Base-by-base conservation (phyloP, 37 sponge, comb jelly and placozoan genomes). In the Crambe crambe region DNA sequence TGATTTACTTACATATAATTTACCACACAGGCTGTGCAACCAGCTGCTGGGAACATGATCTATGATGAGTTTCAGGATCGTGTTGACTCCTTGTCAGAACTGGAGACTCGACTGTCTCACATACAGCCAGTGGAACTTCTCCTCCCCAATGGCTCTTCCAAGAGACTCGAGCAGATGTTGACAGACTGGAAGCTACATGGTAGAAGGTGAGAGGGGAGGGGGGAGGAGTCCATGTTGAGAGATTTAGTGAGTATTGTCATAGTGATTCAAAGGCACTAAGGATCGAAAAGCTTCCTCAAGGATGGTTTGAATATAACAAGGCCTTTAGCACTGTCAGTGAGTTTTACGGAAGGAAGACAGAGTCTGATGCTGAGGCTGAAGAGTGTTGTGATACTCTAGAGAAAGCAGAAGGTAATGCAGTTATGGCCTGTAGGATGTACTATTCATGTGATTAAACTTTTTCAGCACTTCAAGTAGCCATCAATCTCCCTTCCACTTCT, bases 41-140 rank as follows among this genome's bases (percentile, higher is more conserved):
- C 85, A 1, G 35, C 85, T 22, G 65, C 77, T 58, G 85, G 85
- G 0, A 60, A 71, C 39, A 78, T 85, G 72, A 34, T 85, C 20
- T 85, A 85, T 32, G 85, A 85, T 70, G 78, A 85, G 63, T 85
- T 85, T 64, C 44, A 31, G 42, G 85, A 85, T 47, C 70, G 38
- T 41, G 18, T 37, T 23, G 69, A 40, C 38, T 73, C 79, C 0
- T 74, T 65, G 42, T 71, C 72, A 29, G 72, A 77, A 56, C 79
- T 85, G 34, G 72, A 78, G 79, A 72, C 58, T 21, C 58, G 78
- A 59, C 44, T 85, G 63, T 63, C 79, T 18, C 85, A 72, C 27
- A 40, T 85, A 2, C 85, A 85, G 30, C 85, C 85, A 25, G 79
- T 71, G 21, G 85, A 85, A 60, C 40, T 85, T 38, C 63, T 85